Base-by-base conservation (phyloP, 2,797 vertebrate genomes). In the Molossus alvarezi region DNA sequence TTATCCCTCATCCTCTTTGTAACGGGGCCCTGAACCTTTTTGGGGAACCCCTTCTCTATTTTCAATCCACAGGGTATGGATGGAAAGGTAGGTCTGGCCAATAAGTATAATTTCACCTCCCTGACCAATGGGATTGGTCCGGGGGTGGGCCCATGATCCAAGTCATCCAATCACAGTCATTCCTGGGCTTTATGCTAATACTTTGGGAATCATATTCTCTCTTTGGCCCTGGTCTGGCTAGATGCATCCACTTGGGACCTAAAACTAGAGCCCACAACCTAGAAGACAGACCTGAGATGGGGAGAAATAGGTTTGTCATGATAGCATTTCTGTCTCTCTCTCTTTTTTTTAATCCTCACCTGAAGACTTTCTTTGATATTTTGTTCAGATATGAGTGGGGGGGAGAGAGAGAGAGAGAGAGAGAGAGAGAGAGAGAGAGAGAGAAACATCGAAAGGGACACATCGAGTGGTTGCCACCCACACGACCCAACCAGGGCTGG, bases 41-140 rank as follows among this genome's bases (percentile, higher is more conserved):
- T 1, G n/a, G 1, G 21, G 15, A 79, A 25, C 9, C 15, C 9
- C 12, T 37, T 8, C 41, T 62, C 6, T 9, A 2, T 4, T 27
- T 60, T 65, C 20, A 14, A 17, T 18, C 7, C 3, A 14, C 2
- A 9, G 0, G 1, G 29, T 48, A 45, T 33, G 80, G 33, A n/a
- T 15, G 3, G 48, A 83, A 12, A 25, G 9, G 7, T 12, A 7
- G 57, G 3, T 17, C 18, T 89, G 45, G 33, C 20, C 45, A 25
- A 41, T n/a, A 27, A 27, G 48, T 41, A 10, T 45, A 48, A 62
- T 25, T 48, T 65, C 14, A 65, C 0, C 3, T 65, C 53, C 45
- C 27, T 75, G 53, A 51, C 7, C 5, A 18, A 55, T 13, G 14
- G 57, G 51, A 29, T 55, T 45, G 55, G 41, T 60, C 3, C 41